A percentile compares a stretch with the other conserved stretches of the same genome.
These are phyloP conservation scores for Bufotes viridis DNA, from an alignment of 2,797 vertebrate genomes.

Conservation along the genomic window DNA sequence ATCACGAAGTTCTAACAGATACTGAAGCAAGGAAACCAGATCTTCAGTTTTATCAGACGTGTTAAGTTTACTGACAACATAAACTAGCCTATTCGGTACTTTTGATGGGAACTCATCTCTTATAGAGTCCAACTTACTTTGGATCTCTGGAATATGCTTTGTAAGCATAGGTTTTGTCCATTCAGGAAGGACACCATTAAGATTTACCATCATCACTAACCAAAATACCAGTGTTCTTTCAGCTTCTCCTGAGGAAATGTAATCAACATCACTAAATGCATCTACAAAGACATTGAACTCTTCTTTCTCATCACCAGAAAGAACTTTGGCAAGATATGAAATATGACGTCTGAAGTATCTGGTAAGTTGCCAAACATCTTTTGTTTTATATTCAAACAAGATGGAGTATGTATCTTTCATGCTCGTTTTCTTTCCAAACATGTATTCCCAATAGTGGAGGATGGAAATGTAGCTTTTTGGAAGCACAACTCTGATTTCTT, in stretches of 20 bases:
- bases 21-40: conserved; percentile 69
- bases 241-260: conserved; percentile 75
- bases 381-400: conserved; percentile 77
- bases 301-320: conserved; percentile 69
- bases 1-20: conserved; percentile 73
- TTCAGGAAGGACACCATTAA: conserved; percentile 66
- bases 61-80: conserved; percentile 64
- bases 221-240: conserved; percentile 77
- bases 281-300: conserved; percentile 76
- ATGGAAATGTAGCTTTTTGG: conserved; percentile 79
- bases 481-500: conserved; percentile 70
- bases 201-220: conserved; percentile 78
- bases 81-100: conserved; percentile 73
- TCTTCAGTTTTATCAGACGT: conserved; percentile 61
- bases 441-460: conserved; percentile 78
- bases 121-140: conserved; percentile 61
- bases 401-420: conserved; percentile 69
- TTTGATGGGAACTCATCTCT: conserved; percentile 58
- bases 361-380: conserved; percentile 65
- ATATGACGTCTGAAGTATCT: conserved; percentile 73
- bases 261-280: conserved; percentile 69
- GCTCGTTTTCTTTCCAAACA: conserved; percentile 71
- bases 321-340: conserved; percentile 72
- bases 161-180: conserved; percentile 62
- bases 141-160: conserved; percentile 67